These are phyloP conservation scores for Tetramorium bicarinatum DNA, from an alignment of 2,888 invertebrate species.

Conservation along the genomic window DNA sequence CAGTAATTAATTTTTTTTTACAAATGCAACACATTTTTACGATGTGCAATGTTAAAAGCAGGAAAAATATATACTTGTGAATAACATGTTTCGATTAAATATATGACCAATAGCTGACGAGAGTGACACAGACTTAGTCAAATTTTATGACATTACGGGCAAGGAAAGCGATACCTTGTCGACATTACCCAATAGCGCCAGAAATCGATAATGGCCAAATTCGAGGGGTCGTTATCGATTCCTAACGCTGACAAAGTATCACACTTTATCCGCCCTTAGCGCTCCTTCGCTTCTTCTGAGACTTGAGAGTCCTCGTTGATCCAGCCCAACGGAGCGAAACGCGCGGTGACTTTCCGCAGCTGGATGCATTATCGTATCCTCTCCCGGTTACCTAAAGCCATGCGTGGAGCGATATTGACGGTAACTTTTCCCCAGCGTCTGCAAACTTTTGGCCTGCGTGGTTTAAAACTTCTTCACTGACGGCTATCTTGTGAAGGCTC, in stretches of 20 bases:
- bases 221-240: slow-evolving; percentile 40
- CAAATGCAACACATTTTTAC: background rate
- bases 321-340: slow-evolving; percentile 14
- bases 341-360: slow-evolving; percentile 38
- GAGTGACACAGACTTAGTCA: background rate
- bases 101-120: background rate
- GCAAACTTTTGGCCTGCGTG: slow-evolving; percentile 48
- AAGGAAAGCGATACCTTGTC: slow-evolving; percentile 27
- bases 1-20: background rate
- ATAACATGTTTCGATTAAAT: background rate
- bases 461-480: slow-evolving; percentile 41
- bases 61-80: background rate
- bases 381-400: slow-evolving; percentile 12
- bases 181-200: background rate
- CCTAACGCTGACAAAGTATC: slow-evolving; percentile 40
- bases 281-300: slow-evolving; percentile 5
- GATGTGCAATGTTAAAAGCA: too few species aligned
- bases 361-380: slow-evolving; percentile 46
- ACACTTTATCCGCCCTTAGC: slow-evolving; percentile 27
- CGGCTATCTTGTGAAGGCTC: slow-evolving; percentile 20
- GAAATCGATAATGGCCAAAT: slow-evolving; percentile 37
- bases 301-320: slow-evolving; percentile 33
- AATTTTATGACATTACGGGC: slow-evolving; percentile 30
- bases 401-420: slow-evolving; percentile 47
- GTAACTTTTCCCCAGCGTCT: slow-evolving; percentile 40